Evolutionary conservation across 2,113 vertebrate species (phyloP).

Genomic region (Catharus bicknelli): DNA sequence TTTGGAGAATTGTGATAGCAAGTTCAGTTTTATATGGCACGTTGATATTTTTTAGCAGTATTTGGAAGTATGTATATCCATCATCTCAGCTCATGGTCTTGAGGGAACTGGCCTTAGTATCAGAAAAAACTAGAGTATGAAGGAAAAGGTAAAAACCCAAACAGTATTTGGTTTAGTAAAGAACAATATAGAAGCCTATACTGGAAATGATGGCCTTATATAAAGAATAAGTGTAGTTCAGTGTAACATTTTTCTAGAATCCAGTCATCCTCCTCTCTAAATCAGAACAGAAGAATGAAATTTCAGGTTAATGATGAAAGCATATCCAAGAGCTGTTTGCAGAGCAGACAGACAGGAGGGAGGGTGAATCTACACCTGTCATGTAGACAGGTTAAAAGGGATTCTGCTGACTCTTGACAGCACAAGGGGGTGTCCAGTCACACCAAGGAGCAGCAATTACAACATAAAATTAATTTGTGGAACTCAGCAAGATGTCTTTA

Average conservation of each 20-base stretch:
- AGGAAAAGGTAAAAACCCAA: not conserved
- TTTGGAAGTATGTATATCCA: not conserved
- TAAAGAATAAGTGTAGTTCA: constrained; percentile 16
- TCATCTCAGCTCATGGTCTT: not conserved
- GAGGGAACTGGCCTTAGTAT: not conserved
- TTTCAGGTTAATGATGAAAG: not conserved
- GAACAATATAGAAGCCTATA: not conserved
- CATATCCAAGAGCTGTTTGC: not conserved
- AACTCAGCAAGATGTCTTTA: not conserved
- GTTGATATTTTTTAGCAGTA: not conserved
- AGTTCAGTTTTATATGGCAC: not conserved
- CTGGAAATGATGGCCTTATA: not conserved
- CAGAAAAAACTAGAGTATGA: not conserved
- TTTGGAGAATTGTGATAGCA: not conserved
- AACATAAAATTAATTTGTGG: not conserved
- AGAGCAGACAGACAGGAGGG: not conserved
- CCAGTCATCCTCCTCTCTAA: not conserved
- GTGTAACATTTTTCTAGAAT: not conserved
- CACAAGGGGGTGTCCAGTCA: not conserved
- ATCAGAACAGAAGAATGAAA: not conserved
- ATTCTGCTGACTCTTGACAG: not conserved
- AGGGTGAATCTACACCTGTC: not conserved
- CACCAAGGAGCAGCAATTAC: not conserved
- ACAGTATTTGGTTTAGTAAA: not conserved
- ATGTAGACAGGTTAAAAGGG: not conserved